phyloP scores from a whole-genome alignment of 2,797 vertebrate genomes.

The Sebastes nivosus region DNA sequence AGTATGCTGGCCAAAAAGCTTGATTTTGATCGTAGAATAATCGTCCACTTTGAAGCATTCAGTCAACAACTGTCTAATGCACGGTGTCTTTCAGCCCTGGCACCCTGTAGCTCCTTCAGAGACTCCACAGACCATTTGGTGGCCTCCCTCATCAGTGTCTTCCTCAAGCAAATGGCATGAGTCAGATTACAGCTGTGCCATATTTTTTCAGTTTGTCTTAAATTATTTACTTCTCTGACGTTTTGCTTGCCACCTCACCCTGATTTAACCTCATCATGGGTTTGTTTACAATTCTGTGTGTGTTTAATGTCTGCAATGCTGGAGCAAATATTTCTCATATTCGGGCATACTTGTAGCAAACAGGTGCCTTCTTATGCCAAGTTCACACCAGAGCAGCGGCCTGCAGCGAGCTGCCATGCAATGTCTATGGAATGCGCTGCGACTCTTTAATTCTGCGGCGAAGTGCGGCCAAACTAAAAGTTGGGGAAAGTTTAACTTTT shows the following conservation, averaged over 20 bases:
- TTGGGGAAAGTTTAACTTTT: no score
- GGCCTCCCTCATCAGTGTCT: background rate
- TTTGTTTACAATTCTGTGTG: background rate
- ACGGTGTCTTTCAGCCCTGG: background rate
- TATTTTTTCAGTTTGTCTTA: background rate
- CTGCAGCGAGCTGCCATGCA: no score
- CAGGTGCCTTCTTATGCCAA: background rate
- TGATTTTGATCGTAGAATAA: background rate
- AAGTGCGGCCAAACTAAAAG: no score
- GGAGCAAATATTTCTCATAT: background rate
- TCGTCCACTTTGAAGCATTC: background rate
- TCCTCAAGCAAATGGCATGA: background rate
- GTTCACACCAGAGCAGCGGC: background rate
- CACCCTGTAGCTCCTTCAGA: background rate
- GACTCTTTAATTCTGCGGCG: no score
- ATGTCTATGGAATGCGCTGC: no score
- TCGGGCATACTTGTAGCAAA: background rate
- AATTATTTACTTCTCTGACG: background rate
- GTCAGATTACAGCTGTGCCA: background rate
- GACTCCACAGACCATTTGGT: background rate
- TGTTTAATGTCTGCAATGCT: background rate
- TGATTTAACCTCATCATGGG: background rate
- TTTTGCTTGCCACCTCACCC: background rate
- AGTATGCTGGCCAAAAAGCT: background rate
- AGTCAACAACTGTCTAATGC: background rate